phyloP scores from a whole-genome alignment of 2,113 vertebrate genomes.

The Syngnathus typhle region DNA sequence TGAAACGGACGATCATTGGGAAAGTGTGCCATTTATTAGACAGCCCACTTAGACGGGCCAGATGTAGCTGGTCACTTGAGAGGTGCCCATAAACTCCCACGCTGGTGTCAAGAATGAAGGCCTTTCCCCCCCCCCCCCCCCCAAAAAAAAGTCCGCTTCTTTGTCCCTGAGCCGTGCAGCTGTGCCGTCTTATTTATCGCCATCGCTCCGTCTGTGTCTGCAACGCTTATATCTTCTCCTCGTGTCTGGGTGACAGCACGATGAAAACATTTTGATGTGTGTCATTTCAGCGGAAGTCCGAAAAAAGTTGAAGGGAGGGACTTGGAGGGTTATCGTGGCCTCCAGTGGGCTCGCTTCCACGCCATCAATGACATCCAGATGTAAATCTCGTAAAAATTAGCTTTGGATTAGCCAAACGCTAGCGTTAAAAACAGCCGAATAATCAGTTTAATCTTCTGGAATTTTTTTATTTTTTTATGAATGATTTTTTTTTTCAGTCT shows the following conservation, averaged over 20 bases:
- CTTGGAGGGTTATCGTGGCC: conserved; percentile 34
- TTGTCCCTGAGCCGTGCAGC: conserved; percentile 37
- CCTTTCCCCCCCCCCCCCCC: conserved; percentile 14
- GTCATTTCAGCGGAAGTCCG: conserved; percentile 57
- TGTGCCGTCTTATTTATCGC: conserved; percentile 48
- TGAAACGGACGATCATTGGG: conserved; percentile 53
- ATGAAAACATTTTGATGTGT: conserved; percentile 62
- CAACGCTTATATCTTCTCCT: conserved; percentile 55
- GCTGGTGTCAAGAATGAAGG: conserved; percentile 34
- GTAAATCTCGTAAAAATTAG: conserved; percentile 73
- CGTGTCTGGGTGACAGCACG: conserved; percentile 55
- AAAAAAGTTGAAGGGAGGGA: conserved; percentile 38
- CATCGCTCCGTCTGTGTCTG: conserved; percentile 33
- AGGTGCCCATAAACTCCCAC: conserved; percentile 57
- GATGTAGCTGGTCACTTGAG: conserved; percentile 65
- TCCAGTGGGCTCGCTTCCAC: conserved; percentile 67
- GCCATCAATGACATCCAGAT: conserved; percentile 75
- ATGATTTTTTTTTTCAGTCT: conserved; percentile 53
- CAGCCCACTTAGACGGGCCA: conserved; percentile 55
- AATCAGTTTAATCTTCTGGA: conserved; percentile 73
- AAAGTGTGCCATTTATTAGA: conserved; percentile 61
- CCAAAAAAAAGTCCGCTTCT: conserved; percentile 22
- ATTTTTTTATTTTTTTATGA: conserved; percentile 53
- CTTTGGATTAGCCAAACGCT: conserved; percentile 70
- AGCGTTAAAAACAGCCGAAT: conserved; percentile 64